Evolutionary conservation across 37 sponge, comb jelly and placozoan species (phyloP), one percentile per base, ranked within the genome.

Genomic region (Oscarella lobularis): DNA sequence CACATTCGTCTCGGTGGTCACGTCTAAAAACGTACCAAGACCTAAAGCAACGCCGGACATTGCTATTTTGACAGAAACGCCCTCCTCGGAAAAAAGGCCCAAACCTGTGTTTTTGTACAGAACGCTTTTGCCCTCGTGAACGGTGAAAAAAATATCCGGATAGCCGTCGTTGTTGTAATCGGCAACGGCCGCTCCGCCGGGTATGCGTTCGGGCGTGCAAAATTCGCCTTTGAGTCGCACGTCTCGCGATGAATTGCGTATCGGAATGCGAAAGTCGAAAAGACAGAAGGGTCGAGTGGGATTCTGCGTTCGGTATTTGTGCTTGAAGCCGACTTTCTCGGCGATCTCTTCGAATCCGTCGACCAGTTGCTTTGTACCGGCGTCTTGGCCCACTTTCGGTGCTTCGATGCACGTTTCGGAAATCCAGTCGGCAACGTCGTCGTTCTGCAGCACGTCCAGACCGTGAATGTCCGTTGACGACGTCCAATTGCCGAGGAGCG

Each of bases 101-200:
- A 20, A 34, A 68, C 71, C 71, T 5, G 6, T 68, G 31, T 68
- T 68, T 29, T 35, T 4, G 71, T 68, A 68, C 31, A 68, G 71
- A 5, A 30, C 31, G 31, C 71, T 68, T 4, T 5, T 4, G 31
- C 71, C 71, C 31, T 68, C 31, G 31, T 5, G 4, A 4, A 29
- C 31, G 31, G 71, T 68, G 31, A 68, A 68, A 14, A 68, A 68
- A 5, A 68, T 4, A 14, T 68, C 71, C n/a, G 29, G n/a, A n/a
- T 32, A 34, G n/a, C 71, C 71, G 71, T 68, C 71, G 6, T 5
- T 5, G 29, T 68, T 34, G 29, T 68, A 68, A 68, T 68, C 71
- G 31, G n/a, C 71, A 14, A 14, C 71, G 6, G 71, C 71, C 6
- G 71, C 71, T 14, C 33, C 71, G n/a, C 71, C 71, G 6, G 71